These are phyloP conservation scores for Nemurella pictetii DNA, from an alignment of 2,888 invertebrate species.

Conservation along the genomic window DNA sequence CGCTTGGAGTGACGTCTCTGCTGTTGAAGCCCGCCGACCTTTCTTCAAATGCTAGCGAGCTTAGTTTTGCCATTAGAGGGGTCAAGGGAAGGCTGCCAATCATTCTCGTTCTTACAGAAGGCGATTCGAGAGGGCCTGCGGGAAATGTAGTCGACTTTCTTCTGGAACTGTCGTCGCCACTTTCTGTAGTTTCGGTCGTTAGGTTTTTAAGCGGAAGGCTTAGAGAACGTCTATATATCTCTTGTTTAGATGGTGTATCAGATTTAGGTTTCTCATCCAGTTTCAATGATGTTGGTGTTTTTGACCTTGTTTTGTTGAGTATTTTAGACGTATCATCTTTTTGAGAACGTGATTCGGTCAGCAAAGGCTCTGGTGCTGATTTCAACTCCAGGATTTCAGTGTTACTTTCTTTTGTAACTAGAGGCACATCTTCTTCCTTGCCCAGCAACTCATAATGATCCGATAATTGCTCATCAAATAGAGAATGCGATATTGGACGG, in stretches of 20 bases:
- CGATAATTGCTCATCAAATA: constrained; percentile 71
- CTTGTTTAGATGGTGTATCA: constrained; percentile 45
- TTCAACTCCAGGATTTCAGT: neutral
- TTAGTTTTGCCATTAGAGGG: constrained; percentile 80
- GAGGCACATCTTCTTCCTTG: constrained; percentile 39
- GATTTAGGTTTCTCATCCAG: neutral
- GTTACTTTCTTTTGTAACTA: neutral
- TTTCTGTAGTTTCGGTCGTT: constrained; percentile 44
- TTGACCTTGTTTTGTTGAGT: neutral
- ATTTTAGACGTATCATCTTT: neutral
- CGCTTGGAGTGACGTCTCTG: constrained; percentile 67
- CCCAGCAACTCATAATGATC: constrained; percentile 58
- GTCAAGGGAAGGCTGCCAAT: constrained; percentile 72
- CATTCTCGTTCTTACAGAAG: constrained; percentile 57
- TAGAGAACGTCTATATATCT: constrained; percentile 57
- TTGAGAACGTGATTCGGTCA: neutral
- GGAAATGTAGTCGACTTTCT: constrained; percentile 32
- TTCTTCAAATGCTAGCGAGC: constrained; percentile 66
- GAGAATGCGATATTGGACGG: constrained; percentile 69
- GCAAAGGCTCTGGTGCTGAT: neutral
- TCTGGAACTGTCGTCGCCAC: constrained; percentile 39
- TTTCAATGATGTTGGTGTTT: neutral
- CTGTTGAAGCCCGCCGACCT: constrained; percentile 67
- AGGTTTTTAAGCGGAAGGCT: constrained; percentile 74
- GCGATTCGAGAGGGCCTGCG: constrained; percentile 38